Base-by-base conservation (phyloP, 2,888 invertebrate genomes). In the Venustoraphidia nigricollis region DNA sequence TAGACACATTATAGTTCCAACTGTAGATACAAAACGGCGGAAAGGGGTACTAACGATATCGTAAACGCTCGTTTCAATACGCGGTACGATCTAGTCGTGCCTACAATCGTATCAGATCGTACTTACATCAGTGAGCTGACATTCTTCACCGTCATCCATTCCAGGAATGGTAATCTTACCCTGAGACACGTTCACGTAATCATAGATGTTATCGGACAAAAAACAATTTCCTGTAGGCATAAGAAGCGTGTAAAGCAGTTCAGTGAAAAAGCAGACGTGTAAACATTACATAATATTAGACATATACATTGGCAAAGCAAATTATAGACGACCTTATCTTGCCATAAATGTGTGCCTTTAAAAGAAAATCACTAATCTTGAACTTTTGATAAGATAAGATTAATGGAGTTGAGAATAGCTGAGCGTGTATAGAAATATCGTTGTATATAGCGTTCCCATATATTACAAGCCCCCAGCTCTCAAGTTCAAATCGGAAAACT, bases 111-210 rank as follows among this genome's bases (percentile, higher is more conserved):
- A 44, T 46, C 41, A 41, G 44, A 58, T 60, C 17, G 17, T 56
- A 87, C 90, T 90, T 86, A 91, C 91, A 73, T 91, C 90, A 60
- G 90, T 89, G 62, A 88, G 73, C 53, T 53, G 35, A 76, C 83
- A 85, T 81, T 97, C 96, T 71, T 95, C 95, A 64, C 79, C 82
- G 70, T 97, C 97, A 74, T 97, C 93, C 61, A 97, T 83, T 70
- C 80, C 83, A 63, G 95, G 92, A 69, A 97, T 95, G 63, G 83
- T 85, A 66, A 82, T 81, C 79, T 94, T 94, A 77, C 96, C 97
- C 82, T 97, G 96, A 64, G 95, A 77, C 66, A 94, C 89, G 81
- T 83, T 89, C 77, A 77, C 71, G 79, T 95, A 97, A 74, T 91
- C 89, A 76, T 87, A 76, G 75, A 94, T 83, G 77, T 94, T 83